Percentiles rank a stretch among this genome's conserved stretches.
phyloP scores from a whole-genome alignment of 2,113 vertebrate genomes.

The Ageneiosus marmoratus region DNA sequence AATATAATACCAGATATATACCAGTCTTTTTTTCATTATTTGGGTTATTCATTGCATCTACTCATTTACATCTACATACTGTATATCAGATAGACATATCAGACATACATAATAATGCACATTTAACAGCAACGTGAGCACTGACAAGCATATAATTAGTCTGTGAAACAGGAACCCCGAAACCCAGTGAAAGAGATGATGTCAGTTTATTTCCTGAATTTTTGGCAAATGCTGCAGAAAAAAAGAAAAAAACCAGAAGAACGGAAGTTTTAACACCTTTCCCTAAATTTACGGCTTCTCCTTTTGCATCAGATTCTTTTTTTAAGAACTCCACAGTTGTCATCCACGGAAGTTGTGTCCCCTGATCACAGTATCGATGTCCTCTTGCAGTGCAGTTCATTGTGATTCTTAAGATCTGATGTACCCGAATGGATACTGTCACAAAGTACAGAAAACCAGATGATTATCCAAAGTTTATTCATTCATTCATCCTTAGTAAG shows the following conservation, averaged over 20 bases:
- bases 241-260: too few species aligned
- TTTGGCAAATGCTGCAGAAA: not conserved
- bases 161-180: not conserved
- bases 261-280: not conserved
- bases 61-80: too few species aligned
- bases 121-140: not conserved
- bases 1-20: too few species aligned
- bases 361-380: not conserved
- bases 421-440: not conserved
- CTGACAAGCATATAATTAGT: not conserved
- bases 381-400: not conserved
- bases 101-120: not conserved
- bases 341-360: too few species aligned
- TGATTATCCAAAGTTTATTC: not conserved
- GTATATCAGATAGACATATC: not conserved
- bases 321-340: not conserved
- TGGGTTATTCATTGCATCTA: too few species aligned
- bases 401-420: not conserved
- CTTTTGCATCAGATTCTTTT: not conserved
- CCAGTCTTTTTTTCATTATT: too few species aligned
- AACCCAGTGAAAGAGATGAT: constrained; percentile 9
- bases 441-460: not conserved
- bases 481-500: not conserved
- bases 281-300: not conserved
- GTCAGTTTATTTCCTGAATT: constrained; percentile 1